Percentiles rank a stretch among this genome's conserved stretches.
Evolutionary conservation across 2,113 vertebrate genomes (phyloP).

Genomic region (Scartelaos histophorus): DNA sequence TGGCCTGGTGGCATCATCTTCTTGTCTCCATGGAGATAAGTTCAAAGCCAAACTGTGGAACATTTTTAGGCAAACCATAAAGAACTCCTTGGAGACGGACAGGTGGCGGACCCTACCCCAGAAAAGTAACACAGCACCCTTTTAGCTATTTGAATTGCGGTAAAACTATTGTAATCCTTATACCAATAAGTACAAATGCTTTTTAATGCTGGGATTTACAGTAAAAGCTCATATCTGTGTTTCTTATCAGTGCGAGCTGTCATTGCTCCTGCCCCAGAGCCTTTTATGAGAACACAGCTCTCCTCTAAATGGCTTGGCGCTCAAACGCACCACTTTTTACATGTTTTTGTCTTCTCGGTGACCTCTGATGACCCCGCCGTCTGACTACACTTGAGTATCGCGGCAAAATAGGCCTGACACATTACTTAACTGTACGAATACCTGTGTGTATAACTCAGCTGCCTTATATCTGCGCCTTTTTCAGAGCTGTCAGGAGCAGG

Average conservation of each 20-base stretch:
- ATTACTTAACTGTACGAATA: slow-evolving; percentile 42
- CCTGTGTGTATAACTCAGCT: slow-evolving; percentile 76
- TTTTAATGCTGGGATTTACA: background rate
- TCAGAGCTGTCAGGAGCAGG: slow-evolving; percentile 89
- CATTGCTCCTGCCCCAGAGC: background rate
- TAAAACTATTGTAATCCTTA: background rate
- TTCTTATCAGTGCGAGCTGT: slow-evolving; percentile 6
- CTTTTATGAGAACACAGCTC: background rate
- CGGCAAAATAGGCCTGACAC: slow-evolving; percentile 52
- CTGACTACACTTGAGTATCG: slow-evolving; percentile 46
- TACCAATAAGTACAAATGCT: background rate
- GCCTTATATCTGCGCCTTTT: slow-evolving; percentile 87
- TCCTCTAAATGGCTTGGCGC: slow-evolving; percentile 6
- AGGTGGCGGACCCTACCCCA: background rate
- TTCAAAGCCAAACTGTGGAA: background rate
- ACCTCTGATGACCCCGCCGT: slow-evolving; percentile 30
- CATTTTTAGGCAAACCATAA: no score
- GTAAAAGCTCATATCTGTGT: background rate
- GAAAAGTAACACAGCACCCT: background rate
- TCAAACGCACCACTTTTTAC: slow-evolving; percentile 21
- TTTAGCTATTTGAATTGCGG: background rate
- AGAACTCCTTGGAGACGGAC: no score
- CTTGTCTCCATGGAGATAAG: no score
- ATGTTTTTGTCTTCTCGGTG: slow-evolving; percentile 24
- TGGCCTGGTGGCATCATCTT: no score